Evolutionary conservation across 53 echinoderm and acorn worm genomes (phyloP).

Genomic region (Luidia sarsii): DNA sequence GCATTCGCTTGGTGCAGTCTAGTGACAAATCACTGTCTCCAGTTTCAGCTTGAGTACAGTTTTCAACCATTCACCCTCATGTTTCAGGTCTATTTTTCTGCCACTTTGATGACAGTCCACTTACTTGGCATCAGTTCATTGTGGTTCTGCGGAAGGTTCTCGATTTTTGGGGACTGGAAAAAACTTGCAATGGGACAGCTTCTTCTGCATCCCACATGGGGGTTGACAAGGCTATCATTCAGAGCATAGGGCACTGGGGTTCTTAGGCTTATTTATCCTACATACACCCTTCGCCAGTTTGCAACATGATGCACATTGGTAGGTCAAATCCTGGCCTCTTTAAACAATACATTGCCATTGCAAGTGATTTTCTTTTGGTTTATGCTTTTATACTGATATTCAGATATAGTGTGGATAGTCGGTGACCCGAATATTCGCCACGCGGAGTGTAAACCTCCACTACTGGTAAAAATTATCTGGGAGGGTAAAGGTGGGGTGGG

Average conservation of each 20-base stretch:
- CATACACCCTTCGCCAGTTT: neutral
- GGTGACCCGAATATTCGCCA: neutral
- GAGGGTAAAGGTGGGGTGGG: neutral
- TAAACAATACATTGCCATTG: no score
- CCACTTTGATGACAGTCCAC: slow-evolving; percentile 1
- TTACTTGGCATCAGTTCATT: slow-evolving; percentile 7
- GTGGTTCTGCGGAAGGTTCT: neutral
- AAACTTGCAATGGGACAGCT: neutral
- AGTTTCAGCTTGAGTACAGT: neutral
- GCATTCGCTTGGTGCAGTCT: neutral
- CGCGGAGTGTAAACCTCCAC: neutral
- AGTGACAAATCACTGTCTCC: neutral
- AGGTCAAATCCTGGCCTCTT: no score
- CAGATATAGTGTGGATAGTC: neutral
- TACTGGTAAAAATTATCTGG: neutral
- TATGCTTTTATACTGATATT: neutral
- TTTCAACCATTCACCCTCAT: neutral
- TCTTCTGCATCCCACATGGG: neutral
- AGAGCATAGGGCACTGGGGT: neutral
- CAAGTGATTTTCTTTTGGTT: neutral
- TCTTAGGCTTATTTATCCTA: neutral
- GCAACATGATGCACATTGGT: no score
- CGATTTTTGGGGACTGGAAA: neutral
- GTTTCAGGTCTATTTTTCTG: neutral
- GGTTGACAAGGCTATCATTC: neutral